A percentile compares a stretch with the other conserved stretches of the same genome.
These are phyloP conservation scores for Phaethon lepturus DNA, from an alignment of 2,113 vertebrate genomes.

Conservation along the genomic window DNA sequence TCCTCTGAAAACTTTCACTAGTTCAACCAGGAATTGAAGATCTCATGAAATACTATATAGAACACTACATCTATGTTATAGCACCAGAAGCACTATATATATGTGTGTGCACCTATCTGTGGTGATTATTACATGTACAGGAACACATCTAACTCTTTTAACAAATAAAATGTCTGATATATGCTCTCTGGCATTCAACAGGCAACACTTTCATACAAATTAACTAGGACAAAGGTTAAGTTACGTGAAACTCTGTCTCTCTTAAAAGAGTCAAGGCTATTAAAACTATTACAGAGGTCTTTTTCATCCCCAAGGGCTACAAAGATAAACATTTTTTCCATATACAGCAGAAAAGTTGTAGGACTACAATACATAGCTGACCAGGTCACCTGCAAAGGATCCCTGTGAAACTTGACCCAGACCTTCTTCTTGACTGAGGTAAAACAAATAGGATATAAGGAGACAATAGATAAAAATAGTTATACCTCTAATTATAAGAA, in stretches of 20 bases:
- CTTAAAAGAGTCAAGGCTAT: not conserved
- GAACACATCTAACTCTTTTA: not conserved
- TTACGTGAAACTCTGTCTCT: not conserved
- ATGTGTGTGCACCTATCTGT: too few species aligned
- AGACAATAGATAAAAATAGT: not conserved
- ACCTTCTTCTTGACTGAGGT: not conserved
- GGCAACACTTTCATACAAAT: not conserved
- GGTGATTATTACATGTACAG: not conserved
- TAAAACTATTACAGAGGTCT: not conserved
- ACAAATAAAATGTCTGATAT: not conserved
- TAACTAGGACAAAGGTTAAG: not conserved
- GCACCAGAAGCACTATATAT: not conserved
- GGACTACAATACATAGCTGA: not conserved
- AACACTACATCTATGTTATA: not conserved
- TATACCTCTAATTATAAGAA: not conserved
- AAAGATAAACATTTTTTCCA: not conserved
- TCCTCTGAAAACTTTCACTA: not conserved
- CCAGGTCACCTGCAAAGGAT: not conserved
- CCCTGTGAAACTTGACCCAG: not conserved
- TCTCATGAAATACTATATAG: not conserved
- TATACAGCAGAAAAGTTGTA: not conserved
- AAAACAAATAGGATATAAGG: not conserved
- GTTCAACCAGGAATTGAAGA: not conserved
- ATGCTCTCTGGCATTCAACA: not conserved
- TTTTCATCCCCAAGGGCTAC: not conserved